Conservation (phyloP, 2,113 vertebrate species). For the Prinia subflava region DNA sequence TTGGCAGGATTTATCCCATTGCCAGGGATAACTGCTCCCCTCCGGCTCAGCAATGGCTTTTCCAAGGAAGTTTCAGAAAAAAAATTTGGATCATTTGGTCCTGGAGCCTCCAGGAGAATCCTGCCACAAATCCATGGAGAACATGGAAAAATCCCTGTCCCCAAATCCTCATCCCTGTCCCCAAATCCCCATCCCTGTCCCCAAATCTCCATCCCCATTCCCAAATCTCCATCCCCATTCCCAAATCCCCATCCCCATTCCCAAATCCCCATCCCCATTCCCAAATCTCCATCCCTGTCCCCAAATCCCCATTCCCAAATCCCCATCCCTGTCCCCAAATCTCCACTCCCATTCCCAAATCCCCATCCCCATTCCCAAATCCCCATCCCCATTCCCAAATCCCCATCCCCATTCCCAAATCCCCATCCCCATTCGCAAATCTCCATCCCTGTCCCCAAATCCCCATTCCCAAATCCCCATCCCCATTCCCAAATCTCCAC, state of each 20-base stretch:
- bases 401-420: background rate
- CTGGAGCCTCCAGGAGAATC: background rate
- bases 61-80: background rate
- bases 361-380: background rate
- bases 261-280: background rate
- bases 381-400: too few relatives aligned
- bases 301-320: background rate
- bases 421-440: background rate
- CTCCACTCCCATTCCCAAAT: background rate
- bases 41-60: accelerated
- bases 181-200: accelerated
- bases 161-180: background rate
- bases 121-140: background rate
- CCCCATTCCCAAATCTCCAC: background rate
- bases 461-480: background rate
- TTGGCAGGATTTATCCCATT: background rate
- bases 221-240: background rate
- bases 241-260: background rate
- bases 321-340: background rate
- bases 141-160: background rate
- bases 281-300: background rate
- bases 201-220: background rate
- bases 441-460: too few relatives aligned
- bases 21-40: background rate
- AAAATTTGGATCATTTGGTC: background rate